Evolutionary conservation across 1,140 invertebrate genomes (phyloP).

Genomic region (Drosophila saltans): DNA sequence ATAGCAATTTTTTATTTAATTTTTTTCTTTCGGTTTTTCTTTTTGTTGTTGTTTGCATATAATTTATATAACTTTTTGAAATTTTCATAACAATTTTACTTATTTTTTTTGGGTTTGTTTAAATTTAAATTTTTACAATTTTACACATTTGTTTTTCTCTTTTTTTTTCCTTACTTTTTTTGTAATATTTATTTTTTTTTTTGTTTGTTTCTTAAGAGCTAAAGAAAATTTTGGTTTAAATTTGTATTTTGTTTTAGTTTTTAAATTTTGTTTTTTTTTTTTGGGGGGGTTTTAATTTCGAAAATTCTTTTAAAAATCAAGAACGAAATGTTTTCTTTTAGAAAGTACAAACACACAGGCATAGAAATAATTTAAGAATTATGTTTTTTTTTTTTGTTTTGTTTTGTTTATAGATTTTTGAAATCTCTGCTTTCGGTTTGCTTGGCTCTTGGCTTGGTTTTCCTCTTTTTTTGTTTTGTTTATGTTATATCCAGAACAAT

Average conservation of each 20-base stretch:
- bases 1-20: conserved; percentile 70
- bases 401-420: conserved; percentile 73
- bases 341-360: conserved; percentile 77
- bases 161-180: neutral
- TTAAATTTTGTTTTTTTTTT: conserved; percentile 14
- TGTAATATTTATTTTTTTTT: neutral
- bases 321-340: conserved; percentile 75
- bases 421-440: conserved; percentile 72
- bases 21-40: conserved; percentile 25
- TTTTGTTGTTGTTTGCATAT: conserved; percentile 47
- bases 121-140: conserved; percentile 63
- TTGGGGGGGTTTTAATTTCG: conserved; percentile 27
- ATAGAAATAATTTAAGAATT: conserved; percentile 69
- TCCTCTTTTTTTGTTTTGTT: conserved; percentile 39
- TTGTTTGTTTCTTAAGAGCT: conserved; percentile 51
- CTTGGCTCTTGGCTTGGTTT: conserved; percentile 74
- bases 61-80: conserved; percentile 71
- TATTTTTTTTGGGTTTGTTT: conserved; percentile 40
- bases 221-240: conserved; percentile 73
- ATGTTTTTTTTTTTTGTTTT: conserved; percentile 45
- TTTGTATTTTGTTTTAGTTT: conserved; percentile 34
- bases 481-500: conserved; percentile 47
- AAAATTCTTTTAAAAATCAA: conserved; percentile 57
- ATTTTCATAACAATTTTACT: conserved; percentile 69
- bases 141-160: conserved; percentile 44